phyloP scores from a whole-genome alignment of 1,140 invertebrate genomes.

The Bombus huntii region DNA sequence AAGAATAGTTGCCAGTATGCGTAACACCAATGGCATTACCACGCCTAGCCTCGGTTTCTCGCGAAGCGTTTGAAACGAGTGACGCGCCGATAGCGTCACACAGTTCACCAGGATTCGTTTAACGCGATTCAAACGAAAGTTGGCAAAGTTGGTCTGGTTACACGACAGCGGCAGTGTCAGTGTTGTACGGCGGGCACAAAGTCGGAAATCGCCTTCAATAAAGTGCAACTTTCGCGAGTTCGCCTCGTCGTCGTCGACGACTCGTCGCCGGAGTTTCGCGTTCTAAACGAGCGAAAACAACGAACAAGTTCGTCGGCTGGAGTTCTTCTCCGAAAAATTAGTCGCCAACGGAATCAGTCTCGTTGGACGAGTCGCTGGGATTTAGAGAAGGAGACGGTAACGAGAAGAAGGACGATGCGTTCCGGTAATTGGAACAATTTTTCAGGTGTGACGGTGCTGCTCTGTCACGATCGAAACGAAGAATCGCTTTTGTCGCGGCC shows the following conservation, averaged over 20 bases:
- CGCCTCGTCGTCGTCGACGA: background rate
- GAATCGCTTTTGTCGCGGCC: conserved; percentile 59
- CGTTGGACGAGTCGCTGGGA: background rate
- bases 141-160: conserved; percentile 60
- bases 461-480: conserved; percentile 10
- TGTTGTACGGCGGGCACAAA: background rate
- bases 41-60: conserved; percentile 21
- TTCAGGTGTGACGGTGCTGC: background rate
- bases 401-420: no score
- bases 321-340: conserved; percentile 4
- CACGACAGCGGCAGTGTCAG: conserved; percentile 38
- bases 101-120: conserved; percentile 64
- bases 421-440: background rate
- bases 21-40: conserved; percentile 57
- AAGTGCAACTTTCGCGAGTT: conserved; percentile 22
- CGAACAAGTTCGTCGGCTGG: background rate
- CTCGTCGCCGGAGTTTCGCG: conserved; percentile 9
- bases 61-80: conserved; percentile 49
- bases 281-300: conserved; percentile 13
- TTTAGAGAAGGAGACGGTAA: background rate
- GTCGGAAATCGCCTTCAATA: conserved; percentile 17
- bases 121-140: conserved; percentile 67
- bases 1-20: conserved; percentile 43
- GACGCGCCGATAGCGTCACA: conserved; percentile 66
- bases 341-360: background rate